Evolutionary conservation across 1,140 invertebrate genomes (phyloP), one percentile per base, ranked within the genome.

Genomic region (Calosoma granatense): DNA sequence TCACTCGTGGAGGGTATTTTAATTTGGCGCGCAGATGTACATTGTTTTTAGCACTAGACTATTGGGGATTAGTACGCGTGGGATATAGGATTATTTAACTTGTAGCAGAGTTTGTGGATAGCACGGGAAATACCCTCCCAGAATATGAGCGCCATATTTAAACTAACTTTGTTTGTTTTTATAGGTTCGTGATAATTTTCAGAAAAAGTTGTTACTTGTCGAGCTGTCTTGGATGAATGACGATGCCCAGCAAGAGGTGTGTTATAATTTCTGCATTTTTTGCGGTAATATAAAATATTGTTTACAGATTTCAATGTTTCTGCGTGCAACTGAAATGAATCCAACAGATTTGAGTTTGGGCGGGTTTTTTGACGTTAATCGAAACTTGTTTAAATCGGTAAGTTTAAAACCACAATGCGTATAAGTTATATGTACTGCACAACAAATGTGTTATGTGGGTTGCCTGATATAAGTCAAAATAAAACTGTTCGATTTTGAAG

Each of bases 241-340:
- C 51, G 69, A 72, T 39, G 65, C 69, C 1, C 69, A 72, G 57
- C 64, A 70, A 58, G 70, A 72, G 58, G 69, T 71, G 14, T 26
- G 51, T 22, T 36, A n/a, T n/a, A 36, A 36, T 36, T 36, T 36
- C 26, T 36, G 26, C 26, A 36, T 9, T 36, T 9, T 36, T n/a
- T n/a, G n/a, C n/a, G n/a, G n/a, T 36, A 36, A 36, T 36, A 9
- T 36, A 36, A 36, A 36, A 36, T 36, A 36, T 36, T 36, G n/a
- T 36, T 62, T 67, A 53, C 56, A 84, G 70, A 81, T 85, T 2
- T 82, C 82, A 63, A 84, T 84, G 81, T 84, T 84, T 60, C 67
- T 84, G 47, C 70, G 81, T 41, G 81, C 83, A 4, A 85, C 82
- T 6, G 82, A 84, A 68, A 83, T 84, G 81, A 84, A 82, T 70